Percentiles rank a stretch among this genome's conserved stretches.
phyloP scores from a whole-genome alignment of 2,113 vertebrate species.

The Pygoscelis adeliae region DNA sequence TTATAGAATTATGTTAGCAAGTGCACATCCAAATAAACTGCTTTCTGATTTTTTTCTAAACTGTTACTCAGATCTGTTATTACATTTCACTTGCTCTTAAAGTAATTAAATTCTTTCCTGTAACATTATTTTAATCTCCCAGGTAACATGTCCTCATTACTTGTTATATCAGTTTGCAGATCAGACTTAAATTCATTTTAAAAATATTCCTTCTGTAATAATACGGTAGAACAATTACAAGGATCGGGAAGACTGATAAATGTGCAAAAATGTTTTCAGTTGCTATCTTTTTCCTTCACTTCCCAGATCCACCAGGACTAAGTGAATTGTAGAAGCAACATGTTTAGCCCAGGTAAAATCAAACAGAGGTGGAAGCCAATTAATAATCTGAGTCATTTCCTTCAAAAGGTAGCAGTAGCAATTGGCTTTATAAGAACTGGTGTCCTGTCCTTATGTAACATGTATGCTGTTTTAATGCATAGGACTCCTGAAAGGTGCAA shows the following conservation, averaged over 20 bases:
- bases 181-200: not conserved
- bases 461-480: not conserved
- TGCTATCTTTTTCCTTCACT: not conserved
- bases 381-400: not conserved
- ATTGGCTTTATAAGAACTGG: not conserved
- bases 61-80: not conserved
- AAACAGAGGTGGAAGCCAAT: not conserved
- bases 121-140: not conserved
- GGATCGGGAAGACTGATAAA: not conserved
- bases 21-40: not conserved
- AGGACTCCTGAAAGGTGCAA: not conserved
- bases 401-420: not conserved
- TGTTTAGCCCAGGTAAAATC: conserved; percentile 29
- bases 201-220: not conserved
- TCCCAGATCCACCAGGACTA: not conserved
- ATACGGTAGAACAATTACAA: not conserved
- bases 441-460: not conserved
- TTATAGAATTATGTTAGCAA: not conserved
- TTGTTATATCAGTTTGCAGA: not conserved
- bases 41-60: not conserved
- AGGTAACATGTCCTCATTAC: not conserved
- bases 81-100: not conserved
- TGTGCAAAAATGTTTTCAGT: not conserved
- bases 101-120: not conserved
- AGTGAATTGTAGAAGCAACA: conserved; percentile 1